A percentile compares a stretch with the other conserved stretches of the same genome.
These are phyloP conservation scores for Leptopilina boulardi DNA, from an alignment of 1,140 invertebrate species.

Conservation along the genomic window DNA sequence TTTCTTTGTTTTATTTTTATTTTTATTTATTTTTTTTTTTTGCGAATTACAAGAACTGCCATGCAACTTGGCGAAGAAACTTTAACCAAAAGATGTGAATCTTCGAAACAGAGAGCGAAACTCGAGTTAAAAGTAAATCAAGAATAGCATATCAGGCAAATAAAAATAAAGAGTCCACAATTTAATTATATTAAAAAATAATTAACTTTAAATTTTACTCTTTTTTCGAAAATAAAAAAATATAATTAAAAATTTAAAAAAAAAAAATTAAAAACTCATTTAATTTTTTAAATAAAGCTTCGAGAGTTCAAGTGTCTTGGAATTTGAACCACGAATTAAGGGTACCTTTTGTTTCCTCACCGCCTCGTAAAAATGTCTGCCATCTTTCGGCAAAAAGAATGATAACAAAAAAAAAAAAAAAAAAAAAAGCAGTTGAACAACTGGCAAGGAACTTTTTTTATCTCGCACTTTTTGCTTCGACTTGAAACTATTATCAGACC, in stretches of 20 bases:
- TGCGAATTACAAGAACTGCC: conserved; percentile 20
- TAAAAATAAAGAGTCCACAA: conserved; percentile 36
- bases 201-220: too few species aligned
- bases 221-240: too few species aligned
- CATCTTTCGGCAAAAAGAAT: conserved; percentile 10
- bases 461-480: neutral
- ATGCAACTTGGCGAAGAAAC: conserved; percentile 11
- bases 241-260: too few species aligned
- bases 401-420: conserved; percentile 41
- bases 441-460: neutral
- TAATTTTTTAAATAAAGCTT: conserved; percentile 34
- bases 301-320: conserved; percentile 10
- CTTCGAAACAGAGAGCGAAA: conserved; percentile 38
- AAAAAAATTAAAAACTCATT: too few species aligned
- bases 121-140: conserved; percentile 32
- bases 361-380: conserved; percentile 34
- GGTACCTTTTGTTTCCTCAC: conserved; percentile 1
- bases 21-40: neutral
- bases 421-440: neutral
- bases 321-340: conserved; percentile 41
- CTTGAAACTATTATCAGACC: neutral
- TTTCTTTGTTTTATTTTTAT: neutral
- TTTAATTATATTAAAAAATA: neutral
- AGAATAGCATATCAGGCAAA: conserved; percentile 24
- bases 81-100: conserved; percentile 45